Evolutionary conservation across 2,113 vertebrate species (phyloP).

Genomic region (Riparia riparia): DNA sequence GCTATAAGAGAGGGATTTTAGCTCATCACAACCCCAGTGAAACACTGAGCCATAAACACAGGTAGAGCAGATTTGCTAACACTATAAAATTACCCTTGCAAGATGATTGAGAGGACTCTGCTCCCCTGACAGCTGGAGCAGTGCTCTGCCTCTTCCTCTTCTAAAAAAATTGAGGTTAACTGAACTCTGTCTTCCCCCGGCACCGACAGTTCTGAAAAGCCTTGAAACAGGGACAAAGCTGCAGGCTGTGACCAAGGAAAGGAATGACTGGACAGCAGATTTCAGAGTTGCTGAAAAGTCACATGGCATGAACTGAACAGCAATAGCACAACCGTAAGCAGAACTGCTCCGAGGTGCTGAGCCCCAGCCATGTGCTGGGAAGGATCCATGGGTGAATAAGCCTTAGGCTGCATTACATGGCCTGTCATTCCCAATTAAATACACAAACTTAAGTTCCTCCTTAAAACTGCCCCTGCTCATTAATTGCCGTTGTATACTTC

Average conservation of each 20-base stretch:
- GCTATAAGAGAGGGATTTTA: not conserved
- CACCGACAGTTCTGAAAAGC: not conserved
- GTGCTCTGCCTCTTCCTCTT: not conserved
- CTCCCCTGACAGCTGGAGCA: not conserved
- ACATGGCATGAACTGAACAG: not conserved
- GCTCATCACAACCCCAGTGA: not conserved
- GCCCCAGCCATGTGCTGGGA: not conserved
- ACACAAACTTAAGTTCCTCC: not conserved
- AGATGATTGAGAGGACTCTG: not conserved
- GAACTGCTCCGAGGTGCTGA: not conserved
- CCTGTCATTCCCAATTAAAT: not conserved
- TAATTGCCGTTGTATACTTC: not conserved
- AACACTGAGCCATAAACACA: not conserved
- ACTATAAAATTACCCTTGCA: not conserved
- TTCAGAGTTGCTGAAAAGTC: not conserved
- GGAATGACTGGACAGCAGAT: not conserved
- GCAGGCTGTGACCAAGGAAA: not conserved
- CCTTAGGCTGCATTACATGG: not conserved
- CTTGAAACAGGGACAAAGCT: not conserved
- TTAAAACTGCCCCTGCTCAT: not conserved
- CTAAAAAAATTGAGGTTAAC: not conserved
- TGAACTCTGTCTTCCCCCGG: not conserved
- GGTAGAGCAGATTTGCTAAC: not conserved
- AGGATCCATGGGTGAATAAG: not conserved
- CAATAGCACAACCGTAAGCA: accelerated